A percentile compares a stretch with the other conserved stretches of the same genome.
Evolutionary conservation across 2,797 vertebrate species (phyloP).

Genomic region (Phaenicophaeus curvirostris): DNA sequence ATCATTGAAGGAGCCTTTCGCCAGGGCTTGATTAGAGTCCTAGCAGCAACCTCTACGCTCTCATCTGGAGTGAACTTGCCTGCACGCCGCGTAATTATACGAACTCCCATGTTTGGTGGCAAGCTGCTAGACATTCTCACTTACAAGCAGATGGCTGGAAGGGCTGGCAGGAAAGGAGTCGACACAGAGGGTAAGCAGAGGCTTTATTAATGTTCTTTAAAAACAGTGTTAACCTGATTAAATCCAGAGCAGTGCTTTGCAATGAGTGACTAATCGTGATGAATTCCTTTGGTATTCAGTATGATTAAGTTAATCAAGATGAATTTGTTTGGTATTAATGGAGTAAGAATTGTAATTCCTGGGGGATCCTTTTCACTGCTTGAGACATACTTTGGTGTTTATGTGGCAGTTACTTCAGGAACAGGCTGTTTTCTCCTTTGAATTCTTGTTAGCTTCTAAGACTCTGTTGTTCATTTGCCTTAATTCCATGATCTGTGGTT

Average conservation of each 20-base stretch:
- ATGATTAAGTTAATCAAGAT: conserved; percentile 49
- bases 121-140: conserved; percentile 90
- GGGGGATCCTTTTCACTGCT: background rate
- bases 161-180: conserved; percentile 95
- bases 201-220: conserved; percentile 5
- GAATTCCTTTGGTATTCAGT: conserved; percentile 28
- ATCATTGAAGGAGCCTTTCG: conserved; percentile 93
- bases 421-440: background rate
- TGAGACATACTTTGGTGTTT: background rate
- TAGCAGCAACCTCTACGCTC: conserved; percentile 93
- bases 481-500: background rate
- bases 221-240: conserved; percentile 1
- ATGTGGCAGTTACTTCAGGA: background rate
- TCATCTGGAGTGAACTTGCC: conserved; percentile 97
- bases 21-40: conserved; percentile 86
- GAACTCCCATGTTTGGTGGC: conserved; percentile 91
- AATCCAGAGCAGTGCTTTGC: background rate
- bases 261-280: conserved; percentile 36
- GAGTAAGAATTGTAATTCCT: conserved; percentile 21
- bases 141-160: conserved; percentile 97
- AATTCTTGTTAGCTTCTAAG: background rate
- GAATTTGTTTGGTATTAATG: conserved; percentile 53
- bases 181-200: conserved; percentile 86
- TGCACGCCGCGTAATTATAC: conserved; percentile 92
- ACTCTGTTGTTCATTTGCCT: background rate